Conservation (phyloP, 2,888 invertebrate genomes). For the Drosophila birchii region DNA sequence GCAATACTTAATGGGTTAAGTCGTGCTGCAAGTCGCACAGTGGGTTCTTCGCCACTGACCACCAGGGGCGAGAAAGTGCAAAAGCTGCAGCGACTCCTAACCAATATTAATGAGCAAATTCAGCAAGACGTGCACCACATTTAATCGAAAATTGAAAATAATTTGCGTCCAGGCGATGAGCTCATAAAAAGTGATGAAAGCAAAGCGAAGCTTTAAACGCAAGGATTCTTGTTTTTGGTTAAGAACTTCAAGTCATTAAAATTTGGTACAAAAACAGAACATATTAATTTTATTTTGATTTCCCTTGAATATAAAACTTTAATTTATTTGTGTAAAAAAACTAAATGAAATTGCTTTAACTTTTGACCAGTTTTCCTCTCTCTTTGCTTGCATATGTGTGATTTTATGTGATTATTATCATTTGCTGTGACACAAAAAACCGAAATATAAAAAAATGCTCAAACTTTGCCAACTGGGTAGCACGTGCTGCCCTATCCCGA, state of each 20-base stretch:
- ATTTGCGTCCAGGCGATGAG: constrained; percentile 44
- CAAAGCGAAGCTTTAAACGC: background rate
- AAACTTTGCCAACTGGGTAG: constrained; percentile 56
- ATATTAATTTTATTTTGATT: background rate
- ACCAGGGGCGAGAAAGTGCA: constrained; percentile 28
- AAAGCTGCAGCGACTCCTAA: constrained; percentile 52
- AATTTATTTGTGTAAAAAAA: constrained; percentile 5
- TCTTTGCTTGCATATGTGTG: constrained; percentile 46
- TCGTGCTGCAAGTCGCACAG: constrained; percentile 57
- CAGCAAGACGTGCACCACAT: constrained; percentile 79
- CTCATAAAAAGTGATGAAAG: constrained; percentile 37
- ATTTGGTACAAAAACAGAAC: too few species aligned
- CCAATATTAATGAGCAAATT: constrained; percentile 82
- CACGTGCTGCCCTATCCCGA: constrained; percentile 57
- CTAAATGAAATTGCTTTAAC: background rate
- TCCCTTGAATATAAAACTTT: background rate
- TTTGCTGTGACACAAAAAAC: constrained; percentile 34
- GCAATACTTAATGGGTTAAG: constrained; percentile 12
- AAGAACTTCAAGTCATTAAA: background rate
- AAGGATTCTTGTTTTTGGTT: too few species aligned
- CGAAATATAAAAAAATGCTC: constrained; percentile 23
- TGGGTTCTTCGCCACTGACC: constrained; percentile 62
- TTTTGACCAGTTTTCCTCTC: background rate
- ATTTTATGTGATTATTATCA: constrained; percentile 58
- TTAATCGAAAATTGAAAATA: constrained; percentile 65